These are phyloP conservation scores for Dolomedes plantarius DNA, from an alignment of 2,888 invertebrate genomes.

Conservation along the genomic window DNA sequence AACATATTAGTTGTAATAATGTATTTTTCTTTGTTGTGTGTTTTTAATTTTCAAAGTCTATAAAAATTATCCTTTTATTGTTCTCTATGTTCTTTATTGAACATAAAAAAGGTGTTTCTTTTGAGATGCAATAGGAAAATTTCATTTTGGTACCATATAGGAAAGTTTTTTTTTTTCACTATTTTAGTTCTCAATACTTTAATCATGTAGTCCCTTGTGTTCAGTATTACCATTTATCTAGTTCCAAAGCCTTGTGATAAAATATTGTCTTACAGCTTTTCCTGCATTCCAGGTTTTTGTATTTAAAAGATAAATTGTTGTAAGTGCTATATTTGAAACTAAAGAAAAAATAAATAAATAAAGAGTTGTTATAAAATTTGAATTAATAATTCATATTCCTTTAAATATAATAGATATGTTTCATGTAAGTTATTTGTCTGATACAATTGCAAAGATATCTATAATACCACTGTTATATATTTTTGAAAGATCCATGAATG, in stretches of 20 bases:
- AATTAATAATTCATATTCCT: background rate
- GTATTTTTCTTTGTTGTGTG: too few relatives aligned
- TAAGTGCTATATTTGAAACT: conserved; percentile 6
- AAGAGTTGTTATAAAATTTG: background rate
- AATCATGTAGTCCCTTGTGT: background rate
- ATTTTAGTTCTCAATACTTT: background rate
- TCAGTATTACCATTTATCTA: conserved; percentile 39
- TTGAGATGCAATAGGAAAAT: background rate
- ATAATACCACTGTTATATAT: too few relatives aligned
- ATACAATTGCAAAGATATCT: too few relatives aligned
- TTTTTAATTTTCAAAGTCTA: too few relatives aligned
- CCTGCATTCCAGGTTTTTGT: conserved; percentile 36
- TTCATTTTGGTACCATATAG: background rate
- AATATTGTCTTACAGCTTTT: conserved; percentile 28
- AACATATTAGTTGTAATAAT: too few relatives aligned
- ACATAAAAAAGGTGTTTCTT: background rate
- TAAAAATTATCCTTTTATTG: background rate
- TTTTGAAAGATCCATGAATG: too few relatives aligned
- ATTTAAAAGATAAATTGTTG: background rate
- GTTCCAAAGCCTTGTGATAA: conserved; percentile 52
- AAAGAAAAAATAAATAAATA: background rate
- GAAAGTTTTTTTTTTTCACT: conserved; percentile 1
- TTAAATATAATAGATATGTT: too few relatives aligned
- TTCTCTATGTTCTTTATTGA: background rate
- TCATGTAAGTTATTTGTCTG: too few relatives aligned